Percentiles rank a stretch among this genome's conserved stretches.
Conservation (phyloP, 2,888 invertebrate genomes). For the Isoperla grammatica region DNA sequence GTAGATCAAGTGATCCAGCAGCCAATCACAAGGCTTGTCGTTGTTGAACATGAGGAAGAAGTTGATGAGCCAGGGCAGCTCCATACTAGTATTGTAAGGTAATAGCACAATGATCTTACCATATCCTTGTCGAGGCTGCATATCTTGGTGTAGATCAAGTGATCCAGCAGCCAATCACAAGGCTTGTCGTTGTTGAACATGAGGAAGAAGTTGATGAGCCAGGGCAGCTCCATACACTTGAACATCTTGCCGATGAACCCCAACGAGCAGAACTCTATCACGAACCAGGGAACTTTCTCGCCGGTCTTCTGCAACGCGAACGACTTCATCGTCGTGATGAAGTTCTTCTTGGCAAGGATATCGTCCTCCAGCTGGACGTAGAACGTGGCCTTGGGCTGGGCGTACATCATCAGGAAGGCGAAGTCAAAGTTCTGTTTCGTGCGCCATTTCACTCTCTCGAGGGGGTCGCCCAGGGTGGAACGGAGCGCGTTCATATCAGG, state of each 20-base stretch:
- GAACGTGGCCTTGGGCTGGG: conserved; percentile 78
- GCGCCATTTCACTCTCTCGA: conserved; percentile 81
- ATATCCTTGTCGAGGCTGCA: conserved; percentile 73
- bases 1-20: conserved; percentile 81
- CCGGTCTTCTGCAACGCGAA: conserved; percentile 73
- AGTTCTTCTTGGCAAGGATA: conserved; percentile 79
- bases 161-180: conserved; percentile 92
- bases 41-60: conserved; percentile 94
- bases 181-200: conserved; percentile 96
- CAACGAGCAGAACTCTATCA: conserved; percentile 87
- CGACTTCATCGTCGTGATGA: conserved; percentile 77
- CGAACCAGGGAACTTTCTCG: conserved; percentile 76
- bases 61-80: conserved; percentile 79
- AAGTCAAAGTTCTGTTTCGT: conserved; percentile 94
- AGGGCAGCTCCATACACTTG: conserved; percentile 77
- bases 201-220: conserved; percentile 86
- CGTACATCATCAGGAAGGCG: conserved; percentile 91
- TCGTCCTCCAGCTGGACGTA: conserved; percentile 95
- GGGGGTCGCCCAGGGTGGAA: conserved; percentile 77
- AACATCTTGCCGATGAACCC: conserved; percentile 95
- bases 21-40: conserved; percentile 96
- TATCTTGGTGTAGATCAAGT: conserved; percentile 82
- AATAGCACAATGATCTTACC: conserved; percentile 59
- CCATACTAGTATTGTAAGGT: too few species aligned
- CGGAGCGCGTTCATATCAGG: conserved; percentile 75